Conservation (phyloP, 2,888 invertebrate genomes). For the Limnephilus rhombicus region DNA sequence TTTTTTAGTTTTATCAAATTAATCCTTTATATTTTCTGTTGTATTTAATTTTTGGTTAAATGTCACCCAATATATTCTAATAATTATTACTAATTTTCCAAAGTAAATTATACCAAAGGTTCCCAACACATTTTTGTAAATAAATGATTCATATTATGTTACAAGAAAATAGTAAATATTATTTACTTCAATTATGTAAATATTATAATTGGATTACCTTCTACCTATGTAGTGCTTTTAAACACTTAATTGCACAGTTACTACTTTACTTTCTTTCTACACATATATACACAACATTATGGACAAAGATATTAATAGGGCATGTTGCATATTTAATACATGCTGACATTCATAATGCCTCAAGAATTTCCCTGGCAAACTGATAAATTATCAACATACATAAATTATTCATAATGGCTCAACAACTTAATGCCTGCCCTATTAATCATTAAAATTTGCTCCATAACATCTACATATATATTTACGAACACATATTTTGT, state of each 20-base stretch:
- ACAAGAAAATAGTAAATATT: neutral
- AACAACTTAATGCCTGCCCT: neutral
- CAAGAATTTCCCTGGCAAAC: neutral
- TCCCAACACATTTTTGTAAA: neutral
- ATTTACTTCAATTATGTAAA: neutral
- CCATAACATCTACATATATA: neutral
- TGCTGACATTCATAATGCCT: neutral
- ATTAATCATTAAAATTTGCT: neutral
- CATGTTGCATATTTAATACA: neutral
- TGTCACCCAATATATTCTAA: neutral
- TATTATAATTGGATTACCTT: neutral
- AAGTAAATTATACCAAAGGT: neutral
- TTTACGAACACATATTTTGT: neutral
- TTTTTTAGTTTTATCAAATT: neutral
- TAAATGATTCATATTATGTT: too few species aligned
- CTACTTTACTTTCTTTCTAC: neutral
- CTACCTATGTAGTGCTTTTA: neutral
- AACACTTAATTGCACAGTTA: neutral
- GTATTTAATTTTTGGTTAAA: neutral
- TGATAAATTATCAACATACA: too few species aligned
- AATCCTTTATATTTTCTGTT: too few species aligned
- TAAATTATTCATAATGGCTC: too few species aligned
- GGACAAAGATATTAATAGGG: neutral
- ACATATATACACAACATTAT: neutral
- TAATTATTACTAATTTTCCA: constrained; percentile 12